Percentiles rank a stretch among this genome's conserved stretches.
phyloP scores from a whole-genome alignment of 2,888 invertebrate species.

The Pyralis farinalis region DNA sequence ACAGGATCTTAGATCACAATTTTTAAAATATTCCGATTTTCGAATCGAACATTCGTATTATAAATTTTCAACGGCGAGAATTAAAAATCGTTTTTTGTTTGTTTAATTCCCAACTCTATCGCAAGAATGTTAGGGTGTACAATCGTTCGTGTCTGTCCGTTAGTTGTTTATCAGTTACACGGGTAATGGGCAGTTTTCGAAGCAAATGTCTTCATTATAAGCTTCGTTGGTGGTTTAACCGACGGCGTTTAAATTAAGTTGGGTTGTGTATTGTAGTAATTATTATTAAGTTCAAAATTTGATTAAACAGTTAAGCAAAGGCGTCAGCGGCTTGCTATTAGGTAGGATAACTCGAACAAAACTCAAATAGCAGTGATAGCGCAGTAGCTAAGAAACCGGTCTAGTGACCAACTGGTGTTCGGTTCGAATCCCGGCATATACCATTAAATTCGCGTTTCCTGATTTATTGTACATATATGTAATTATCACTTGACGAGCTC shows the following conservation, averaged over 20 bases:
- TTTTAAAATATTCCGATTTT: constrained; percentile 1
- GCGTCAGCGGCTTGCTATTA: too few species aligned
- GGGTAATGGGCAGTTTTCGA: constrained; percentile 49
- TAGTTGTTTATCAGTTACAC: constrained; percentile 40
- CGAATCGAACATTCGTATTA: constrained; percentile 6
- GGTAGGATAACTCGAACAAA: too few species aligned
- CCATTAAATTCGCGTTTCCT: too few species aligned
- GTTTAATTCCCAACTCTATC: constrained; percentile 16
- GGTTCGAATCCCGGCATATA: too few species aligned
- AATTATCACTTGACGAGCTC: too few species aligned
- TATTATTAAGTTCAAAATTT: background rate
- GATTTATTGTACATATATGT: too few species aligned
- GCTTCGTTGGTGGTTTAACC: constrained; percentile 56
- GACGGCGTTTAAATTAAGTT: constrained; percentile 1
- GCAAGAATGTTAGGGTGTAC: constrained; percentile 6
- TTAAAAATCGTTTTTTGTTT: constrained; percentile 10
- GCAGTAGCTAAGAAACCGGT: too few species aligned
- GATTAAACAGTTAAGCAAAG: too few species aligned
- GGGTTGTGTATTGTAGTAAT: constrained; percentile 2
- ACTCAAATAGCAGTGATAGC: too few species aligned
- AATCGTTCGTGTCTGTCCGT: constrained; percentile 18
- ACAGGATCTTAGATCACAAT: background rate
- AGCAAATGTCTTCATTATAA: constrained; percentile 64
- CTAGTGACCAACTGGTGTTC: too few species aligned
- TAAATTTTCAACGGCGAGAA: constrained; percentile 11